Evolutionary conservation across 2,888 invertebrate species (phyloP).

Genomic region (Drosophila flavopinicola): DNA sequence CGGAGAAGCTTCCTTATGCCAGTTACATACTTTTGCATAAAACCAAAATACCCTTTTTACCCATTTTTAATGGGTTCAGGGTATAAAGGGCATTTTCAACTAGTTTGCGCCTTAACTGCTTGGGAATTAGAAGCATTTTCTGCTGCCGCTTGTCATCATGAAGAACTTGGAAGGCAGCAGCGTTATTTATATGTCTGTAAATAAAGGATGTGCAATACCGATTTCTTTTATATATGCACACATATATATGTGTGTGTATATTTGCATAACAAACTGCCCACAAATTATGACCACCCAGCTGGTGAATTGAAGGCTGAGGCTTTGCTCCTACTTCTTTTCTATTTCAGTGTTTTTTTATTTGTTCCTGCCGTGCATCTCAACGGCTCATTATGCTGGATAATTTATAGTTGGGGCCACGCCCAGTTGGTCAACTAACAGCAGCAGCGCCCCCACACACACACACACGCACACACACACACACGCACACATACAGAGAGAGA

Average conservation of each 20-base stretch:
- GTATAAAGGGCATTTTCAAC: no score
- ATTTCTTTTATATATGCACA: not conserved
- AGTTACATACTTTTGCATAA: no score
- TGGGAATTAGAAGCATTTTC: no score
- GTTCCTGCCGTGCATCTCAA: conserved; percentile 65
- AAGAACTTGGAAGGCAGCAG: no score
- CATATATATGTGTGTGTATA: no score
- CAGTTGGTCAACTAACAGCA: conserved; percentile 28
- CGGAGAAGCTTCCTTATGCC: no score
- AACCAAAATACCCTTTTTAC: no score
- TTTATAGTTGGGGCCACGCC: conserved; percentile 64
- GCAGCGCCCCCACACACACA: conserved; percentile 4
- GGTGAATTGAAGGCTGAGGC: not conserved
- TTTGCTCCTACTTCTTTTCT: not conserved
- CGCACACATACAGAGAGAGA: not conserved
- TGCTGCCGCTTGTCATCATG: no score
- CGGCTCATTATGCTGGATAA: conserved; percentile 70
- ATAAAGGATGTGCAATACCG: not conserved
- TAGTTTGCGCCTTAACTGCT: no score
- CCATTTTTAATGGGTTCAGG: no score
- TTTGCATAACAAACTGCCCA: conserved; percentile 11
- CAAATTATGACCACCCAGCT: conserved; percentile 36
- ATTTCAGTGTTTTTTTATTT: not conserved
- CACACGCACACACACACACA: not conserved
- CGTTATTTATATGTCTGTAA: no score